Conservation (phyloP, 2,888 invertebrate species). For the Petrophora chlorosata region DNA sequence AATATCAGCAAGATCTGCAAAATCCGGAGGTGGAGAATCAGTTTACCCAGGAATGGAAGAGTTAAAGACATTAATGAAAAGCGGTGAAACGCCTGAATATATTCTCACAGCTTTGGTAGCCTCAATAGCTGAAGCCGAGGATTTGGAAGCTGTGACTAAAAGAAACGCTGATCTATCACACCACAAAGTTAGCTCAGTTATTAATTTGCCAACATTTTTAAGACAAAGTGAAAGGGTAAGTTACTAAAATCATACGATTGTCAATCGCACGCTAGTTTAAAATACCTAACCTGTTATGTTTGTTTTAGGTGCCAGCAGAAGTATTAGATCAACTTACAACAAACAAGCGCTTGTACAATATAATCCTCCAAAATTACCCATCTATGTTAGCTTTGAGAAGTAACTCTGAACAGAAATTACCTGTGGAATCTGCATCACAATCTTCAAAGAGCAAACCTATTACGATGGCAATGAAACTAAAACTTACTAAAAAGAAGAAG, state of each 20-base stretch:
- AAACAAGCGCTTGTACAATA: constrained; percentile 87
- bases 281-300: background rate
- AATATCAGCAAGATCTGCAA: constrained; percentile 76
- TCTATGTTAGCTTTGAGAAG: constrained; percentile 86
- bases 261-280: background rate
- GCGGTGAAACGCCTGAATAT: constrained; percentile 87
- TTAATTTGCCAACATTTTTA: constrained; percentile 91
- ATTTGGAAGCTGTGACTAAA: constrained; percentile 72
- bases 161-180: constrained; percentile 73
- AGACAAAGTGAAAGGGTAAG: constrained; percentile 88
- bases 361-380: constrained; percentile 89
- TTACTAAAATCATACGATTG: background rate
- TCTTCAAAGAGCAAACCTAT: constrained; percentile 77
- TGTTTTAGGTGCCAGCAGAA: constrained; percentile 86
- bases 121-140: constrained; percentile 81
- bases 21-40: constrained; percentile 80
- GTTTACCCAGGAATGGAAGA: constrained; percentile 86
- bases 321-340: constrained; percentile 86
- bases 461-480: constrained; percentile 86
- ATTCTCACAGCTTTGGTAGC: constrained; percentile 85
- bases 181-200: constrained; percentile 86
- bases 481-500: constrained; percentile 67
- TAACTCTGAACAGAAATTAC: constrained; percentile 85
- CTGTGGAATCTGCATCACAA: constrained; percentile 56
- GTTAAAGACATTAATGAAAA: constrained; percentile 87